Base-by-base conservation (phyloP, 2,113 vertebrate species). In the Eulemur macaco region DNA sequence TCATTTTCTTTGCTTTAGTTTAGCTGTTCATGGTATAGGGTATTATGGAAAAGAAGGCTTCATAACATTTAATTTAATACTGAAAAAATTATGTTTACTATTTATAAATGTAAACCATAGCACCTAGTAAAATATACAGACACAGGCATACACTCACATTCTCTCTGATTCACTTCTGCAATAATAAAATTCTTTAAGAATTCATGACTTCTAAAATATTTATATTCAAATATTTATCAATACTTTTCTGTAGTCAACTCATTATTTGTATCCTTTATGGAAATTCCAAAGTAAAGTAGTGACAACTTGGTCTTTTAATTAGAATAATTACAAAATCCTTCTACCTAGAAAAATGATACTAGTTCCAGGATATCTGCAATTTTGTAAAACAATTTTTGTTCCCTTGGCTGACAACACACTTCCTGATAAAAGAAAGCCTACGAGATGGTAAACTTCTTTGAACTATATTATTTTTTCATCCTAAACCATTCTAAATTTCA, bases 281-380 rank as follows among this genome's bases (percentile, higher is more conserved):
- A 93, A 95, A 86, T 95, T 87, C 37, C 27, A 54, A 42, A 71
- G 18, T 90, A 63, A 92, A 89, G 74, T 64, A 93, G 64, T 96
- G 34, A 37, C 77, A 86, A 93, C 42, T 76, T 91, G 78, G 20
- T 71, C 42, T 96, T 96, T 74, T 88, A 47, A 77, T 97, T 31
- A 94, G 42, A 97, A 97, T 42, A 93, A 81, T 82, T 91, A 56
- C 11, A 96, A 93, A 95, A 21, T 34, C 34, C 45, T 86, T 94
- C 82, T 45, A 14, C 77, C 17, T 96, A 58, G 85, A 97, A 94
- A 96, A 97, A 86, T 96, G 39, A 92, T 82, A 77, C 4, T 80
- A 66, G 45, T 91, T 98, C 94, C 73, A 96, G 95, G 94, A 83
- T 69, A 34, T 91, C 73, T 97, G 10, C 96, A 1, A 73, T 94